Evolutionary conservation across 2,888 invertebrate genomes (phyloP), one percentile per base, ranked within the genome.

Genomic region (Eilema depressum): DNA sequence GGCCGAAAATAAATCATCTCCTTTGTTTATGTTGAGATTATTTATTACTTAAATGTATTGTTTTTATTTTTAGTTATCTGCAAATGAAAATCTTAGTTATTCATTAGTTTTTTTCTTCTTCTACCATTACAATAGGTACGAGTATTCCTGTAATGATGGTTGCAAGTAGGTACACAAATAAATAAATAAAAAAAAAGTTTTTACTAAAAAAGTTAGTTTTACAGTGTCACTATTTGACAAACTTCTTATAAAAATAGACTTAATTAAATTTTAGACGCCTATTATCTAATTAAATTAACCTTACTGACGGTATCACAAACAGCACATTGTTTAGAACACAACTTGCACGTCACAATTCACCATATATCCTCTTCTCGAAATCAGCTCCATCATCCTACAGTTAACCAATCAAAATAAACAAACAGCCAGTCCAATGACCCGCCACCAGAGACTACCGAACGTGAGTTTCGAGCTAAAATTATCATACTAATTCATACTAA

Each of bases 361-460:
- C 61, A 61, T 30, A 61, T n/a, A 61, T 61, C 30, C 28, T 61
- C 53, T 60, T 60, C 28, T 30, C 3, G 20, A 60, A 60, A 61
- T 30, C 28, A 12, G 30, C 30, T 8, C 67, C 63, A 60, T 65
- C 63, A 62, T 66, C 69, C 68, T 41, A 64, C 60, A 53, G 56
- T 57, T 20, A 14, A n/a, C 20, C 28, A 61, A 30, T 30, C 61
- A 33, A n/a, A 61, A 61, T 61, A 30, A 61, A 61, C 20, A 61
- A 61, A 61, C 61, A 61, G 10, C 2, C 28, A 30, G 61, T 30
- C 30, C 30, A 61, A 61, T 61, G 61, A 61, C 61, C 61, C 28
- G 20, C 4, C 20, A 20, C 61, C 33, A 30, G 17, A 28, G 30
- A 30, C n/a, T 3, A 7, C 11, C 20, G 3, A 61, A 61, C 30